Percentiles rank a stretch among this genome's conserved stretches.
phyloP scores from a whole-genome alignment of 2,797 vertebrate genomes.

The Nannoperca australis region DNA sequence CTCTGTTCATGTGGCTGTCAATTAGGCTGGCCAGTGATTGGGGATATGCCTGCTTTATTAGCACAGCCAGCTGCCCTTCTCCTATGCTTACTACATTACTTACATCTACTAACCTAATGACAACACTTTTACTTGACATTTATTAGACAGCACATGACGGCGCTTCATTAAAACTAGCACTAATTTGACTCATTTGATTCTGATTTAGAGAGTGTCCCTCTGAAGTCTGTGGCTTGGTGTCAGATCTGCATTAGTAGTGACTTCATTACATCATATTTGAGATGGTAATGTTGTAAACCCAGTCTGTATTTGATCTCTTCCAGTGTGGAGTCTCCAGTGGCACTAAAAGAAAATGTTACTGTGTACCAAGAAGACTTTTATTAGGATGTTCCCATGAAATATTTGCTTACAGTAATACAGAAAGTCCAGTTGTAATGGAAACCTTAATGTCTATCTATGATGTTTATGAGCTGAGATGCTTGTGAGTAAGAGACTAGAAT shows the following conservation, averaged over 20 bases:
- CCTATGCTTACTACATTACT: slow-evolving; percentile 63
- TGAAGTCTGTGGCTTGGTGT: neutral
- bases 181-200: slow-evolving; percentile 6
- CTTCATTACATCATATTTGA: neutral
- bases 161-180: neutral
- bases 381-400: neutral
- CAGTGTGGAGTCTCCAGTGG: neutral
- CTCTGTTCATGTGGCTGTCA: slow-evolving; percentile 81
- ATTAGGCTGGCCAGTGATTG: slow-evolving; percentile 67
- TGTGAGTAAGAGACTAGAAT: no score
- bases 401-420: neutral
- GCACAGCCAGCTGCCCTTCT: slow-evolving; percentile 51
- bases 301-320: neutral
- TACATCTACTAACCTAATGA: slow-evolving; percentile 69
- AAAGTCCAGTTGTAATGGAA: no score
- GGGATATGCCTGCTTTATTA: slow-evolving; percentile 72
- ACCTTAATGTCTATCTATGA: no score
- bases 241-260: neutral
- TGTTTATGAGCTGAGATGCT: no score
- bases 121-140: slow-evolving; percentile 57
- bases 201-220: neutral
- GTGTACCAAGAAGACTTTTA: neutral
- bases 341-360: neutral
- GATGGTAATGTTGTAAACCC: neutral
- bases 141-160: slow-evolving; percentile 47